Conservation (phyloP, 2,888 invertebrate species). For the Ophion ellenae region DNA sequence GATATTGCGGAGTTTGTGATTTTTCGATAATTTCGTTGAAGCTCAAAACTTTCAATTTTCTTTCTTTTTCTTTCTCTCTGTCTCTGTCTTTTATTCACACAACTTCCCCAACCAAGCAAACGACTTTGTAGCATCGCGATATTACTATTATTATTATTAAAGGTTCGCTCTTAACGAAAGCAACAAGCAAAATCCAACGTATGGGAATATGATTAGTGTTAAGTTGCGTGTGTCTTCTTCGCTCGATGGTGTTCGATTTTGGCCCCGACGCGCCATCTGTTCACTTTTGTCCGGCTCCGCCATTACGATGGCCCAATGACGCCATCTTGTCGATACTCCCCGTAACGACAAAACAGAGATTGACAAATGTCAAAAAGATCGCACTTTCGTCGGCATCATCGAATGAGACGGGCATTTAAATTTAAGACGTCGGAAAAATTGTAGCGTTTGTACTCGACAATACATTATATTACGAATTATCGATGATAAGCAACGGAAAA, state of each 20-base stretch:
- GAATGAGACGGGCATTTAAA: slow-evolving; percentile 8
- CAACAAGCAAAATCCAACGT: slow-evolving; percentile 5
- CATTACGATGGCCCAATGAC: slow-evolving; percentile 32
- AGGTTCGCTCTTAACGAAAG: slow-evolving; percentile 19
- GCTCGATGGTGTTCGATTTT: slow-evolving; percentile 11
- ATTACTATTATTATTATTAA: slow-evolving; percentile 28
- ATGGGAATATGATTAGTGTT: slow-evolving; percentile 15
- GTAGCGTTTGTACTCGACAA: background rate
- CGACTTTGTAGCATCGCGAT: slow-evolving; percentile 37
- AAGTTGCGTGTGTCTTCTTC: slow-evolving; percentile 18
- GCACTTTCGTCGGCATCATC: slow-evolving; percentile 5
- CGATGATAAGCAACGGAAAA: slow-evolving; percentile 8
- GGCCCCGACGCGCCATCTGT: background rate
- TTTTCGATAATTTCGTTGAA: background rate
- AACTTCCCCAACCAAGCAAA: background rate
- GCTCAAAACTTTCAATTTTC: background rate
- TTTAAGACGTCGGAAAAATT: slow-evolving; percentile 13
- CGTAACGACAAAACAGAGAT: slow-evolving; percentile 19
- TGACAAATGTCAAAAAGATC: slow-evolving; percentile 23
- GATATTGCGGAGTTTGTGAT: background rate
- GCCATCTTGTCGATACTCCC: slow-evolving; percentile 43
- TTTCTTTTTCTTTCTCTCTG: background rate
- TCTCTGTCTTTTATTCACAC: background rate
- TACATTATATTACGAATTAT: slow-evolving; percentile 10
- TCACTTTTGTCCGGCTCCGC: slow-evolving; percentile 12